Evolutionary conservation across 2,113 vertebrate species (phyloP).

Genomic region (Siniperca chuatsi): DNA sequence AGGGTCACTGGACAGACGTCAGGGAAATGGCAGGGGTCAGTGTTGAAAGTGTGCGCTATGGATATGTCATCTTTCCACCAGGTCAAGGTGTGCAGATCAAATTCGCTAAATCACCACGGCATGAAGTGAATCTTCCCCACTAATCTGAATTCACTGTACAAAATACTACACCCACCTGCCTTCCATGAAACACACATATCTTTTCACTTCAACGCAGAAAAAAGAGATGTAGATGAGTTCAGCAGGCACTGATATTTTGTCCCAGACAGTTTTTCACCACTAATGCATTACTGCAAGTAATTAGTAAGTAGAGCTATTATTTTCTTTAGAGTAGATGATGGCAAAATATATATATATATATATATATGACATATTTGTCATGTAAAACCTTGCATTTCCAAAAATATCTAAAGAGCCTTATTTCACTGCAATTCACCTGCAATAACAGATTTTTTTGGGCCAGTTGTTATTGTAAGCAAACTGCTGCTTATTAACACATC

Average conservation of each 20-base stretch:
- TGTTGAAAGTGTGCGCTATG: slow-evolving; percentile 8
- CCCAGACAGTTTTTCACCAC: not conserved
- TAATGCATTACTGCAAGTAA: not conserved
- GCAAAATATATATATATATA: not conserved
- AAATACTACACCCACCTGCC: not conserved
- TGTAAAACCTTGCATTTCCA: not conserved
- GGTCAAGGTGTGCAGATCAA: slow-evolving; percentile 35
- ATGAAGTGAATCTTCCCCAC: not conserved
- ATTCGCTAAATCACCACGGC: slow-evolving; percentile 27
- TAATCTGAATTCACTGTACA: slow-evolving; percentile 1
- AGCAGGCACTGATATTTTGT: not conserved
- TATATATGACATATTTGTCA: not conserved
- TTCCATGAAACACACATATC: not conserved
- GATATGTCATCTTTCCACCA: slow-evolving; percentile 16
- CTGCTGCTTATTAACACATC: not conserved
- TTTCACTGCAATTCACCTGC: not conserved
- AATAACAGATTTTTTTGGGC: not conserved
- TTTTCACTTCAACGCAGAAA: not conserved
- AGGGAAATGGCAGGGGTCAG: slow-evolving; percentile 16
- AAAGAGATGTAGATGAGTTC: not conserved
- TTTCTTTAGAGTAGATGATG: not conserved
- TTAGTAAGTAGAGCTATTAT: not conserved
- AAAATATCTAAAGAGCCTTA: not conserved
- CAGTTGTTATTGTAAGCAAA: not conserved
- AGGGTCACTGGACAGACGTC: slow-evolving; percentile 48